Conservation (phyloP, 2,888 invertebrate species). For the Athalia rosae region DNA sequence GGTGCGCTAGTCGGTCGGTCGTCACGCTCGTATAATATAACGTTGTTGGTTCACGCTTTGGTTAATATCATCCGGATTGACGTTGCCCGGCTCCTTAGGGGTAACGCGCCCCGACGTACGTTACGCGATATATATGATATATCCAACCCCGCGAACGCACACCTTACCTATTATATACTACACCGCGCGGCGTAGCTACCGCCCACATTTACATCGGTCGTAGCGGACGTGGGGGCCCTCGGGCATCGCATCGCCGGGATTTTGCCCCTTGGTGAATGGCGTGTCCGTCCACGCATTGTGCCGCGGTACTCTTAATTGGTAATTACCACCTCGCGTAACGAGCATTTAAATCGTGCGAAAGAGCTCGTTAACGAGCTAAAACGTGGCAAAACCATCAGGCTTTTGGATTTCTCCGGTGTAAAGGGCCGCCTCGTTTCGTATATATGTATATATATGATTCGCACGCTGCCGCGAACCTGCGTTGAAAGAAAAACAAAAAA, state of each 20-base stretch:
- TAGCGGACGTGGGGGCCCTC: no score
- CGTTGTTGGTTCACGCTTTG: slow-evolving; percentile 28
- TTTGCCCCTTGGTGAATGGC: not conserved
- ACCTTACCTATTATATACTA: no score
- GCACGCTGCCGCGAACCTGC: no score
- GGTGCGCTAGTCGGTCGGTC: slow-evolving; percentile 19
- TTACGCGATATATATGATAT: not conserved
- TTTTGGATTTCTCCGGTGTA: slow-evolving; percentile 3
- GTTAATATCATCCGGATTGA: slow-evolving; percentile 26
- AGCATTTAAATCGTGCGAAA: slow-evolving; percentile 39
- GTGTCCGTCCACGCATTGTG: slow-evolving; percentile 37
- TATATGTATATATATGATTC: no score
- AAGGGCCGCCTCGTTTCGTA: not conserved
- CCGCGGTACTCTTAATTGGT: slow-evolving; percentile 33
- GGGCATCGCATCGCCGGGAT: no score
- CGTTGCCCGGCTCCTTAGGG: slow-evolving; percentile 28
- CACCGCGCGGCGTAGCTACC: not conserved
- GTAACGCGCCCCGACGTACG: slow-evolving; percentile 8
- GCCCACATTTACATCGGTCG: not conserved
- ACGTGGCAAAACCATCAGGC: not conserved
- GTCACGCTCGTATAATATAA: slow-evolving; percentile 18
- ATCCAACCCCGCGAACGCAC: not conserved
- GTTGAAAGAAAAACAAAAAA: no score
- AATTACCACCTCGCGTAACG: slow-evolving; percentile 36
- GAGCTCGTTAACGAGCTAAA: slow-evolving; percentile 28